These are phyloP conservation scores for Drosophila seguyi DNA, from an alignment of 1,140 invertebrate genomes.

Conservation along the genomic window DNA sequence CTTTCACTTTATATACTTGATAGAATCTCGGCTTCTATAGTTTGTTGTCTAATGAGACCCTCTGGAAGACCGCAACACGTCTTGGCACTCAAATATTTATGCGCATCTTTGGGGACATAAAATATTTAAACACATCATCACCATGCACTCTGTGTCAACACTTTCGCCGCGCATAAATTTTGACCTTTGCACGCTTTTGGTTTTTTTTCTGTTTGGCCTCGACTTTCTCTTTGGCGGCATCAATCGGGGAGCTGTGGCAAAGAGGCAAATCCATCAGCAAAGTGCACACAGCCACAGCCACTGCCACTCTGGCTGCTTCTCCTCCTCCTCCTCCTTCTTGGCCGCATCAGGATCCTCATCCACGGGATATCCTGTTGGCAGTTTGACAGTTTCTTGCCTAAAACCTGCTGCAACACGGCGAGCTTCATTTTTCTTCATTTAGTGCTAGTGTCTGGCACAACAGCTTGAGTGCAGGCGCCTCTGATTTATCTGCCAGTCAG, in stretches of 20 bases:
- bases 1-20: constrained; percentile 13
- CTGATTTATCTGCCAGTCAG: constrained; percentile 73
- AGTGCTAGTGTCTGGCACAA: constrained; percentile 45
- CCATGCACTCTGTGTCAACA: constrained; percentile 75
- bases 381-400: constrained; percentile 57
- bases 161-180: constrained; percentile 69
- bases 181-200: constrained; percentile 60
- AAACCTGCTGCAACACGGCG: constrained; percentile 33
- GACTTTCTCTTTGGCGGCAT: constrained; percentile 43
- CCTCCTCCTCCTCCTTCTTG: not conserved
- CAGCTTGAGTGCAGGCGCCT: constrained; percentile 55
- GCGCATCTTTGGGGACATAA: constrained; percentile 54
- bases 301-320: not conserved
- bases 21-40: constrained; percentile 33
- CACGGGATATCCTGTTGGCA: constrained; percentile 27
- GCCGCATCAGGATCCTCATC: not conserved
- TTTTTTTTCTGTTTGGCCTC: constrained; percentile 46
- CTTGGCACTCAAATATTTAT: constrained; percentile 78
- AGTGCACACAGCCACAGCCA: constrained; percentile 53
- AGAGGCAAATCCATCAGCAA: constrained; percentile 65
- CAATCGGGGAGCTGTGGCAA: constrained; percentile 51
- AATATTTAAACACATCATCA: constrained; percentile 76
- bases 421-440: constrained; percentile 78
- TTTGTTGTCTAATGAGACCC: constrained; percentile 21
- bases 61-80: constrained; percentile 59